These are phyloP conservation scores for Anagrus nilaparvatae DNA, from an alignment of 1,140 invertebrate genomes.

Conservation along the genomic window DNA sequence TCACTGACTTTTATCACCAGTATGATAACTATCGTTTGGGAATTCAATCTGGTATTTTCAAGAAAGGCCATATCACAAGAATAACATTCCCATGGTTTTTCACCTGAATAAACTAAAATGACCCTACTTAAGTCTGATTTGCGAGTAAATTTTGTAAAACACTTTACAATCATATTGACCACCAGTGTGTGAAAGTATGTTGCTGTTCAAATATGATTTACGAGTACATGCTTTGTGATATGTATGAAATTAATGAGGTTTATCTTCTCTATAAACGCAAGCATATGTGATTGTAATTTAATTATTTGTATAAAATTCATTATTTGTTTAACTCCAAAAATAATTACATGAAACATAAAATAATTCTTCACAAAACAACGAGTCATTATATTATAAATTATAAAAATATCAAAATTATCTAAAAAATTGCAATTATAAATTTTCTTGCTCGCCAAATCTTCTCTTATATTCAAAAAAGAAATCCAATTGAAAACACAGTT, in stretches of 20 bases:
- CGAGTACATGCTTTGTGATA: slow-evolving; percentile 37
- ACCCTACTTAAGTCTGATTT: slow-evolving; percentile 58
- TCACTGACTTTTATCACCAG: slow-evolving; percentile 42
- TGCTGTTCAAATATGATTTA: slow-evolving; percentile 37
- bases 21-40: slow-evolving; percentile 39
- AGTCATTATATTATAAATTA: too few relatives aligned
- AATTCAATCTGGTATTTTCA: slow-evolving; percentile 34
- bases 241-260: slow-evolving; percentile 55
- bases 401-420: too few relatives aligned
- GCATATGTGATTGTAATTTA: slow-evolving; percentile 57
- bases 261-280: slow-evolving; percentile 59
- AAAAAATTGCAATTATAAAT: too few relatives aligned
- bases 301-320: slow-evolving; percentile 47
- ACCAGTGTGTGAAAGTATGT: slow-evolving; percentile 39
- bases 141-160: slow-evolving; percentile 62
- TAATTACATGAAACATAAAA: too few relatives aligned
- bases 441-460: too few relatives aligned
- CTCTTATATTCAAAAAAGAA: too few relatives aligned
- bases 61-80: slow-evolving; percentile 56
- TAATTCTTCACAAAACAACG: too few relatives aligned
- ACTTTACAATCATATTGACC: slow-evolving; percentile 58
- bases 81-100: slow-evolving; percentile 58
- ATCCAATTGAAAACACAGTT: too few relatives aligned
- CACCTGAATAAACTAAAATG: slow-evolving; percentile 58
- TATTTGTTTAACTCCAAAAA: too few relatives aligned